Conservation (phyloP, 2,113 vertebrate genomes). For the Megalops atlanticus region DNA sequence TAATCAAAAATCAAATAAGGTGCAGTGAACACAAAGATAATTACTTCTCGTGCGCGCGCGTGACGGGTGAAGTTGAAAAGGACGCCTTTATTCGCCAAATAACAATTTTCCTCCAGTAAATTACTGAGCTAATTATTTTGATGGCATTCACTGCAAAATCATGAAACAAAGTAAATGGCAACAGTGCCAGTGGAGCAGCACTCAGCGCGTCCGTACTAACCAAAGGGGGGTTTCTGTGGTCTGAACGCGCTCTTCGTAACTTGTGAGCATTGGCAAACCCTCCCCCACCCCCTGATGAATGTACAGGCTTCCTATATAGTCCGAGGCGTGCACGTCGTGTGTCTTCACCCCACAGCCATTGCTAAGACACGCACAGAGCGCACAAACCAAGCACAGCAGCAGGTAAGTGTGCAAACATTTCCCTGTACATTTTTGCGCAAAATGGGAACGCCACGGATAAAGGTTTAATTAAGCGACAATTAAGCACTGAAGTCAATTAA, state of each 20-base stretch:
- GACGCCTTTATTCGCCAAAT: neutral
- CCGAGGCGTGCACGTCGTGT: slow-evolving; percentile 34
- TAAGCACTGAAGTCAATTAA: neutral
- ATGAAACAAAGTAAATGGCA: neutral
- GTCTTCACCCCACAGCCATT: neutral
- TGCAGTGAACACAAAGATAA: neutral
- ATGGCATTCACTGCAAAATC: neutral
- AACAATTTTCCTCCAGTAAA: neutral
- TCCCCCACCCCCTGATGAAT: slow-evolving; percentile 40
- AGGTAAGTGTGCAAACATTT: slow-evolving; percentile 44
- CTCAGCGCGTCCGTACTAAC: neutral
- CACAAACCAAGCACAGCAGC: neutral
- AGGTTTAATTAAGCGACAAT: neutral
- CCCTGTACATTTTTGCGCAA: slow-evolving; percentile 5
- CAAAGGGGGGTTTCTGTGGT: neutral
- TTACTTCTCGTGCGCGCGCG: neutral
- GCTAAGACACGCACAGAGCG: neutral
- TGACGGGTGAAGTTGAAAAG: neutral
- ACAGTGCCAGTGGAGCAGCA: neutral
- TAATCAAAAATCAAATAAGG: neutral
- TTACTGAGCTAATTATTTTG: neutral
- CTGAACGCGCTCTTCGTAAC: neutral
- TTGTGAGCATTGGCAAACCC: neutral
- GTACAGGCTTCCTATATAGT: slow-evolving; percentile 52
- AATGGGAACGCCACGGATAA: neutral